Evolutionary conservation across 2,797 vertebrate genomes (phyloP).

Genomic region (Crocidura indochinensis): DNA sequence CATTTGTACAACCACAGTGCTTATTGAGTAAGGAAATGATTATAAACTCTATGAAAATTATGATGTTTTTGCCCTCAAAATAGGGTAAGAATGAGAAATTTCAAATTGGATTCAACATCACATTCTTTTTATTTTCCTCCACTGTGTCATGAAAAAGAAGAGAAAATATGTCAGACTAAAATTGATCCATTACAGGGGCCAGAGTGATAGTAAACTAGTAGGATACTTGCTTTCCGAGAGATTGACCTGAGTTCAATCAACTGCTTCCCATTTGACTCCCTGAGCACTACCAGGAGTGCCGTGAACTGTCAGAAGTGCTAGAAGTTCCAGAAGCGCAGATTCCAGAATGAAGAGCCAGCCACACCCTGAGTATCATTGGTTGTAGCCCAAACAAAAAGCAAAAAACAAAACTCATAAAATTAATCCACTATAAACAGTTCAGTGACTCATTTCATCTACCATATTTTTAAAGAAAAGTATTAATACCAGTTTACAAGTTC

Average conservation of each 20-base stretch:
- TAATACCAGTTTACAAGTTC: conserved; percentile 11
- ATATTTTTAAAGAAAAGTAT: neutral
- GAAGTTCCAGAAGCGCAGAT: too few species aligned
- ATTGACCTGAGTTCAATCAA: too few species aligned
- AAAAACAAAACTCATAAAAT: too few species aligned
- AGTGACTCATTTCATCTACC: conserved; percentile 3
- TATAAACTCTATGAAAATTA: neutral
- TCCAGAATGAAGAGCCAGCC: too few species aligned
- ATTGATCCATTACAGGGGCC: neutral
- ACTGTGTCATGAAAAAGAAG: neutral
- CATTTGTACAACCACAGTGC: neutral
- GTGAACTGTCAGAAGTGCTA: too few species aligned
- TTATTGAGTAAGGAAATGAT: neutral
- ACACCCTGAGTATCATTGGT: too few species aligned
- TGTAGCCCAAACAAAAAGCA: too few species aligned
- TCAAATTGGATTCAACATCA: neutral
- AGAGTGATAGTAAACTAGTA: too few species aligned
- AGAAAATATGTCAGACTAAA: conserved; percentile 15
- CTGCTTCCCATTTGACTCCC: too few species aligned
- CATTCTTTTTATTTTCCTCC: neutral
- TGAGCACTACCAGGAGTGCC: too few species aligned
- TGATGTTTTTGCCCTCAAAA: neutral
- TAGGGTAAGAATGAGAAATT: neutral
- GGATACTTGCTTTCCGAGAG: too few species aligned
- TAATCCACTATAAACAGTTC: neutral